Evolutionary conservation across 2,797 vertebrate genomes (phyloP).

Genomic region (Loriculus beryllinus): DNA sequence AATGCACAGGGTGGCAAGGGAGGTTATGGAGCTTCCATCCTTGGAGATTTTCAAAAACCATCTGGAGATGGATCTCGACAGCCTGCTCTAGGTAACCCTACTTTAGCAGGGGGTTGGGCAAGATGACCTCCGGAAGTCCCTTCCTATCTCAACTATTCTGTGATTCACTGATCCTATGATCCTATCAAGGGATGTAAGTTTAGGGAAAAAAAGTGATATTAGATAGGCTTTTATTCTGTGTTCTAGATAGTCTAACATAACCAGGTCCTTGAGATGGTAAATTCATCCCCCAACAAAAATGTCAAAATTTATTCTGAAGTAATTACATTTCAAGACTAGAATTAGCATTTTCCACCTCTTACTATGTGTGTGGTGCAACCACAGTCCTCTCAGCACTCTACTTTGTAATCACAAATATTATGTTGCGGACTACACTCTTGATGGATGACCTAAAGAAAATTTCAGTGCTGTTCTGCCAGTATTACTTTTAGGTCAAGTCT

Average conservation of each 20-base stretch:
- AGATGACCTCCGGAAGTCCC: not conserved
- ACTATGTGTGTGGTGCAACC: not conserved
- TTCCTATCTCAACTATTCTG: not conserved
- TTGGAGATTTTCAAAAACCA: not conserved
- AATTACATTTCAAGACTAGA: not conserved
- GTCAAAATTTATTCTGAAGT: not conserved
- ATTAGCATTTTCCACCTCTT: not conserved
- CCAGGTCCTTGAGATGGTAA: not conserved
- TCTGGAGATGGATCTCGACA: not conserved
- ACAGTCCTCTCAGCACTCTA: not conserved
- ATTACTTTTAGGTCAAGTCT: not conserved
- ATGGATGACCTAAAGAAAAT: not conserved
- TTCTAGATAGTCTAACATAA: not conserved
- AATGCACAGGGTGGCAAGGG: not conserved
- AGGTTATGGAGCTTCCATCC: not conserved
- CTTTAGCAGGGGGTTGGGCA: not conserved
- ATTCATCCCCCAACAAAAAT: not conserved
- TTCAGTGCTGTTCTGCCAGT: not conserved
- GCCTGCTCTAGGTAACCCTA: not conserved
- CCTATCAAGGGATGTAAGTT: not conserved
- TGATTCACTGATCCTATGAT: not conserved
- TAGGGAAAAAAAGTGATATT: not conserved
- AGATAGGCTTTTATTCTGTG: not conserved
- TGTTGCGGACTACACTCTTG: not conserved
- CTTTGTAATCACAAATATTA: not conserved